These are phyloP conservation scores for Trinorchestia longiramus DNA, from an alignment of 1,140 invertebrate species.

Conservation along the genomic window DNA sequence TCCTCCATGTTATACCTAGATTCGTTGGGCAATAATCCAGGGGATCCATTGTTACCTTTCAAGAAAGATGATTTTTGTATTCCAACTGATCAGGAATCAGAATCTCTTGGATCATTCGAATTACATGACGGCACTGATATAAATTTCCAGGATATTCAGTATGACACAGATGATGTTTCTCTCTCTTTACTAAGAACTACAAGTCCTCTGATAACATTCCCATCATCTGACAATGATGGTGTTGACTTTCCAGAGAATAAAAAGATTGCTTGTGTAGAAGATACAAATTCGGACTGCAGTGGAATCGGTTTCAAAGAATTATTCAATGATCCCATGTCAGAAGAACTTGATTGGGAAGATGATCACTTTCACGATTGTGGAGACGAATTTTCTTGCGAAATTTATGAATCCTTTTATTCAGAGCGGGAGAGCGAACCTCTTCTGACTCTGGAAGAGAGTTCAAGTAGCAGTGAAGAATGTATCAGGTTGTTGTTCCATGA, in stretches of 20 bases:
- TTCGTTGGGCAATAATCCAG: not conserved
- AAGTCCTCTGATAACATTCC: not conserved
- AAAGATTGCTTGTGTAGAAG: not conserved
- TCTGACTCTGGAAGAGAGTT: not conserved
- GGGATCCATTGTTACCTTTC: not conserved
- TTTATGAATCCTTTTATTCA: not conserved
- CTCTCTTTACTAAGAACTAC: not conserved
- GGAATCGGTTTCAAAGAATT: not conserved
- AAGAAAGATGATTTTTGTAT: not conserved
- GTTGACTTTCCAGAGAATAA: not conserved
- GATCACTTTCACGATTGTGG: not conserved
- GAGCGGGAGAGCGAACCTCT: not conserved
- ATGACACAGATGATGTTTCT: not conserved
- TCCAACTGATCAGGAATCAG: not conserved
- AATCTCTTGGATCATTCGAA: not conserved
- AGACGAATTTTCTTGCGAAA: not conserved
- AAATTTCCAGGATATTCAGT: not conserved
- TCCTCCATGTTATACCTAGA: not conserved
- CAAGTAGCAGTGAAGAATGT: not conserved
- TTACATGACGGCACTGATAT: not conserved
- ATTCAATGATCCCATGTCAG: not conserved
- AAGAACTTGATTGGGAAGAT: constrained; percentile 12
- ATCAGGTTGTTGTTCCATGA: not conserved
- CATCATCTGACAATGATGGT: not conserved
- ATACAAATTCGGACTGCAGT: not conserved